Evolutionary conservation across 2,888 invertebrate genomes (phyloP).

Genomic region (Hypomecis punctinalis): DNA sequence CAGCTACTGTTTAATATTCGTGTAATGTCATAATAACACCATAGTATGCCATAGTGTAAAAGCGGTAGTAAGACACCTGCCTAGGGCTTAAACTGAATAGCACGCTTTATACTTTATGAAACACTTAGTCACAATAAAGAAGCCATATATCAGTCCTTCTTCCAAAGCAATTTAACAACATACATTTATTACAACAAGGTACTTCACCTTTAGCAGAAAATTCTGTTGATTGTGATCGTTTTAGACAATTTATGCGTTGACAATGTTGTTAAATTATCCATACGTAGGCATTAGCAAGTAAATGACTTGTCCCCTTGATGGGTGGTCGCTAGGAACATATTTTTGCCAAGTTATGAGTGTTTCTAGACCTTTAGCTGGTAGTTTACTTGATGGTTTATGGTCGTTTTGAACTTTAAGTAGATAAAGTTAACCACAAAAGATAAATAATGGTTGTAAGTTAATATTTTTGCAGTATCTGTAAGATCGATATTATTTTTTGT

Average conservation of each 20-base stretch:
- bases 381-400: constrained; percentile 19
- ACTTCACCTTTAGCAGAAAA: background rate
- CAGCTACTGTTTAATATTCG: background rate
- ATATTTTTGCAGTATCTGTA: constrained; percentile 9
- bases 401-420: constrained; percentile 21
- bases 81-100: constrained; percentile 6
- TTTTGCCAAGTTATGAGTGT: constrained; percentile 20
- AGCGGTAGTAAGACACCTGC: constrained; percentile 23
- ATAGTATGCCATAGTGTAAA: background rate
- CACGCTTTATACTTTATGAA: background rate
- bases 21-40: background rate
- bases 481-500: constrained; percentile 1
- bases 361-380: constrained; percentile 1
- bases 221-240: constrained; percentile 14
- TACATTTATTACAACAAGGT: constrained; percentile 10
- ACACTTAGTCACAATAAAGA: constrained; percentile 13
- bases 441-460: constrained; percentile 10
- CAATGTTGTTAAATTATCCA: constrained; percentile 40
- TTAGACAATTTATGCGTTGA: constrained; percentile 32
- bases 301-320: constrained; percentile 33
- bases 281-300: constrained; percentile 36
- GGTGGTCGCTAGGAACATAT: constrained; percentile 28
- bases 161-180: background rate
- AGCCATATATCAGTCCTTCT: background rate
- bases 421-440: constrained; percentile 10